Conservation (phyloP, 2,113 vertebrate species). For the Tetraodon nigroviridis region DNA sequence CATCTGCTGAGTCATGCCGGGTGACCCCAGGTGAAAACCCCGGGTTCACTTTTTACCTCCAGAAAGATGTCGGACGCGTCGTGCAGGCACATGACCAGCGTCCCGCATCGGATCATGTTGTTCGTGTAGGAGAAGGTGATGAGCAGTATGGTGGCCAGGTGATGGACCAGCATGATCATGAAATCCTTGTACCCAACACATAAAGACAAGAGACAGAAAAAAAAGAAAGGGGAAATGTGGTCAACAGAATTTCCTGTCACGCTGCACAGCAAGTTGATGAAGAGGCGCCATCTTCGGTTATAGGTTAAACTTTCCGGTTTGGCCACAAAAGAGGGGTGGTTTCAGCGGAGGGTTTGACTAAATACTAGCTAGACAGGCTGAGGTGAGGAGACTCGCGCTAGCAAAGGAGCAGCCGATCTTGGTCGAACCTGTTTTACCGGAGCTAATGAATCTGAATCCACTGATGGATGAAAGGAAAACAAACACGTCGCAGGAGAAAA, state of each 20-base stretch:
- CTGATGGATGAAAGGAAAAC: neutral
- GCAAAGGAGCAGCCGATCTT: neutral
- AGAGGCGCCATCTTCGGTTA: neutral
- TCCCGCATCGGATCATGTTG: conserved; percentile 87
- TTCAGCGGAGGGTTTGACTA: neutral
- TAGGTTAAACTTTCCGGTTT: no score
- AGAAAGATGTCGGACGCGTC: conserved; percentile 84
- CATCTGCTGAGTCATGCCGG: neutral
- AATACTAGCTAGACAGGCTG: neutral
- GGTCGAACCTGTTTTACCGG: conserved; percentile 23
- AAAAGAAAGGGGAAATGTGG: neutral
- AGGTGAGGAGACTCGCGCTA: neutral
- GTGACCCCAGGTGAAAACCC: neutral
- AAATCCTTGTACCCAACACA: conserved; percentile 80
- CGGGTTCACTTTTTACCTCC: conserved; percentile 74
- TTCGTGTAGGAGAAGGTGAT: conserved; percentile 87
- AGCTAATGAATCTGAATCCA: neutral
- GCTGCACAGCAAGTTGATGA: neutral
- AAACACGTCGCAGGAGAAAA: neutral
- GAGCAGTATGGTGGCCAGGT: conserved; percentile 80
- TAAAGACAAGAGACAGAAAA: neutral
- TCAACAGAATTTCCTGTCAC: neutral
- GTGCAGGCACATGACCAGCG: conserved; percentile 85
- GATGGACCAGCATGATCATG: conserved; percentile 86
- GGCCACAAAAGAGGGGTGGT: neutral